Evolutionary conservation across 23 tunicate genomes (phyloP).

Genomic region (Ascidia mentula): DNA sequence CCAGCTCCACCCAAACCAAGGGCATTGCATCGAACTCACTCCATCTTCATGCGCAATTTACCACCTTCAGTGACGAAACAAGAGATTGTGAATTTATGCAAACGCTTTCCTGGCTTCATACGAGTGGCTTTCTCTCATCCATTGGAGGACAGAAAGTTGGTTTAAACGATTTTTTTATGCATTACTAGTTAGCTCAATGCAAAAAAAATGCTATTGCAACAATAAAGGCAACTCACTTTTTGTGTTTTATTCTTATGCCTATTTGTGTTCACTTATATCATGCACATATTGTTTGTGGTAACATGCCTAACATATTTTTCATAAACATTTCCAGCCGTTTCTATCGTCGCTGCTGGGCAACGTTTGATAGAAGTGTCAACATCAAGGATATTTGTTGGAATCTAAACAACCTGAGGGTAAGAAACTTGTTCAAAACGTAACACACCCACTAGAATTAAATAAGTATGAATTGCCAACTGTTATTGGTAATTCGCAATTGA

Average conservation of each 20-base stretch:
- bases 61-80: constrained; percentile 88
- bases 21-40: constrained; percentile 84
- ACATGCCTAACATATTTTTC: neutral
- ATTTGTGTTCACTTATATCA: too few species aligned
- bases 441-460: neutral
- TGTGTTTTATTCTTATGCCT: too few species aligned
- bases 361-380: constrained; percentile 90
- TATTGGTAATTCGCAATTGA: too few species aligned
- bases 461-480: too few species aligned
- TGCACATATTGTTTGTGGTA: constrained; percentile 1
- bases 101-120: constrained; percentile 88
- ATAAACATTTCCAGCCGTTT: constrained; percentile 66
- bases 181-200: too few species aligned
- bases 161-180: too few species aligned
- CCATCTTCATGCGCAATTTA: constrained; percentile 96
- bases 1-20: constrained; percentile 43
- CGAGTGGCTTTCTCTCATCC: constrained; percentile 99
- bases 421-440: neutral
- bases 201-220: too few species aligned
- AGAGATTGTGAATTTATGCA: constrained; percentile 94
- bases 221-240: too few species aligned
- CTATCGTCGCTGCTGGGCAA: constrained; percentile 98
- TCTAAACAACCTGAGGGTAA: constrained; percentile 81
- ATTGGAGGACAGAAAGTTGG: constrained; percentile 80
- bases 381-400: constrained; percentile 99